Percentiles rank a stretch among this genome's conserved stretches.
phyloP scores from a whole-genome alignment of 2,888 invertebrate species.

The Cyclophora punctaria region DNA sequence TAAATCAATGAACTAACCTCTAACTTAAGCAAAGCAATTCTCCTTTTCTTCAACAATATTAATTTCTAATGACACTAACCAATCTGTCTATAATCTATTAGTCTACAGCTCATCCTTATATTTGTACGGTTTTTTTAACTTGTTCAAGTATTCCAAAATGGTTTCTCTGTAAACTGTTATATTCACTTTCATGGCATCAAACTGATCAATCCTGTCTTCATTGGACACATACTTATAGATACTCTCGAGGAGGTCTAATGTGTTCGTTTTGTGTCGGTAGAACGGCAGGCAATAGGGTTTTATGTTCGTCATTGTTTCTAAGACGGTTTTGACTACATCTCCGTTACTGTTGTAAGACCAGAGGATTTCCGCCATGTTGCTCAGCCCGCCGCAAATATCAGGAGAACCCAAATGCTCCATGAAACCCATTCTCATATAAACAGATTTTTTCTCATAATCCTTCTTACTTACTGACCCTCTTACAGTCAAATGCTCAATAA shows the following conservation, averaged over 20 bases:
- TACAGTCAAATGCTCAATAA: constrained; percentile 44
- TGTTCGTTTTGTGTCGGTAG: constrained; percentile 32
- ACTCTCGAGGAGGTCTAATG: constrained; percentile 29
- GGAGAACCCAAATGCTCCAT: constrained; percentile 44
- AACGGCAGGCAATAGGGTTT: constrained; percentile 40
- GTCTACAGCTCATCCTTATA: constrained; percentile 44
- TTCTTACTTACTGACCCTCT: constrained; percentile 24
- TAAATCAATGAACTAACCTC: too few relatives aligned
- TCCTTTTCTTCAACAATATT: too few relatives aligned
- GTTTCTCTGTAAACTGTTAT: too few relatives aligned
- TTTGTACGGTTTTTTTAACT: constrained; percentile 16
- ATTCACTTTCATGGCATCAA: too few relatives aligned
- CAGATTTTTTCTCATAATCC: constrained; percentile 28
- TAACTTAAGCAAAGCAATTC: too few relatives aligned
- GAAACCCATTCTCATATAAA: constrained; percentile 51
- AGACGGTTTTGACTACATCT: constrained; percentile 27
- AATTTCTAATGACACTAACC: too few relatives aligned
- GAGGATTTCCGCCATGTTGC: constrained; percentile 37
- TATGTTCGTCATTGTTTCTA: constrained; percentile 40
- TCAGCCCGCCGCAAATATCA: constrained; percentile 42
- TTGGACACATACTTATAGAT: constrained; percentile 31
- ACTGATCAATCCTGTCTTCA: constrained; percentile 19
- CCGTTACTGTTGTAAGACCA: constrained; percentile 29
- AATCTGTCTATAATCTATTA: too few relatives aligned
- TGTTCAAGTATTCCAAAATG: constrained; percentile 13